These are phyloP conservation scores for Drosophila teissieri DNA, from an alignment of 1,140 invertebrate species.

Conservation along the genomic window DNA sequence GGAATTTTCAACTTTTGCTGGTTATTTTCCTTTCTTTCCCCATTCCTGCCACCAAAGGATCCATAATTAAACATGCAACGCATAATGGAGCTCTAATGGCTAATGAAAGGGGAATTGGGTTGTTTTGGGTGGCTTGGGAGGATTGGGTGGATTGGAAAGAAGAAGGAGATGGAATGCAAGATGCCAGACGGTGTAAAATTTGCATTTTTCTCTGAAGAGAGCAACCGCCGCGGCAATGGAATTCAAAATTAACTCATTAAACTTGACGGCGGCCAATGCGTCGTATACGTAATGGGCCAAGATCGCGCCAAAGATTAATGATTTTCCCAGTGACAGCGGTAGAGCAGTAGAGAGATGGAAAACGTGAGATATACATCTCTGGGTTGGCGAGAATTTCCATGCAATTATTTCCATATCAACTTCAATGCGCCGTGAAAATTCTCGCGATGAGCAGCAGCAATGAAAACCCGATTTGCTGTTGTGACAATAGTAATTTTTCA, in stretches of 20 bases:
- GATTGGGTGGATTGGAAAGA: not conserved
- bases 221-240: constrained; percentile 53
- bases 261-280: constrained; percentile 27
- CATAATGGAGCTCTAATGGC: constrained; percentile 78
- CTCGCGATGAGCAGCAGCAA: constrained; percentile 42
- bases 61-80: constrained; percentile 77
- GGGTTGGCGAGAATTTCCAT: constrained; percentile 64
- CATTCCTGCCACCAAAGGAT: constrained; percentile 3
- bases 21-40: not conserved
- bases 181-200: constrained; percentile 55
- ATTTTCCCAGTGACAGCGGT: constrained; percentile 9
- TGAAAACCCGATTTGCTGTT: constrained; percentile 80
- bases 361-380: constrained; percentile 24
- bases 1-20: constrained; percentile 36
- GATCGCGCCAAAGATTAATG: constrained; percentile 50
- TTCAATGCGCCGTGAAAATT: constrained; percentile 76
- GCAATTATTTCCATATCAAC: constrained; percentile 79
- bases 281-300: constrained; percentile 54
- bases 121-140: not conserved
- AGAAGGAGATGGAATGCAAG: constrained; percentile 10
- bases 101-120: constrained; percentile 54
- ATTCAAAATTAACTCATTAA: constrained; percentile 83
- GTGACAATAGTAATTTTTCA: constrained; percentile 83
- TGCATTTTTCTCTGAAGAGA: constrained; percentile 57
- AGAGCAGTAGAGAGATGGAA: constrained; percentile 8